These are phyloP conservation scores for Alosa sapidissima DNA, from an alignment of 2,797 vertebrate species.

Conservation along the genomic window DNA sequence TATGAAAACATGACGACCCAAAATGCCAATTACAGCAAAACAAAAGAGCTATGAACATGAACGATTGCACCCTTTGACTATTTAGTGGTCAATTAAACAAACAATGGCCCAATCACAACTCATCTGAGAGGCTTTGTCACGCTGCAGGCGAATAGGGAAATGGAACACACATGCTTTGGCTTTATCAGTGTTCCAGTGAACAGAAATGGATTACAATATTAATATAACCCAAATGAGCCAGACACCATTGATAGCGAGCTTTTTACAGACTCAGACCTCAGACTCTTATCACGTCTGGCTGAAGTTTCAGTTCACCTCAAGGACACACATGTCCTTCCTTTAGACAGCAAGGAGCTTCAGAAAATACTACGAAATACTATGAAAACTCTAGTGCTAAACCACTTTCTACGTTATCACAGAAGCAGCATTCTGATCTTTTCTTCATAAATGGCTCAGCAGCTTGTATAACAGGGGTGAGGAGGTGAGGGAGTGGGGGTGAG, in stretches of 20 bases:
- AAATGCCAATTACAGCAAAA: neutral
- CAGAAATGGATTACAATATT: neutral
- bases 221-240: neutral
- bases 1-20: neutral
- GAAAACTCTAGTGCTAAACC: too few species aligned
- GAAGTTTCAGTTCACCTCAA: too few species aligned
- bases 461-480: too few species aligned
- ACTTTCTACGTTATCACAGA: too few species aligned
- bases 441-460: too few species aligned
- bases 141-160: neutral
- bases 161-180: neutral
- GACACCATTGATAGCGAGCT: neutral
- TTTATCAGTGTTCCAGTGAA: neutral
- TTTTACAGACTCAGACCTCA: neutral
- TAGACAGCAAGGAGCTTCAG: too few species aligned
- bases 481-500: too few species aligned
- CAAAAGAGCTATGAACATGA: neutral
- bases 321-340: too few species aligned
- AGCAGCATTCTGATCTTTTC: too few species aligned
- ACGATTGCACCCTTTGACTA: neutral
- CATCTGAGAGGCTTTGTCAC: neutral
- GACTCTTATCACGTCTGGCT: too few species aligned
- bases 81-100: slow-evolving; percentile 28
- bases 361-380: too few species aligned
- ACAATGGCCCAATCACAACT: neutral